These are phyloP conservation scores for Taxidea taxus DNA, from an alignment of 2,113 vertebrate genomes.

Conservation along the genomic window DNA sequence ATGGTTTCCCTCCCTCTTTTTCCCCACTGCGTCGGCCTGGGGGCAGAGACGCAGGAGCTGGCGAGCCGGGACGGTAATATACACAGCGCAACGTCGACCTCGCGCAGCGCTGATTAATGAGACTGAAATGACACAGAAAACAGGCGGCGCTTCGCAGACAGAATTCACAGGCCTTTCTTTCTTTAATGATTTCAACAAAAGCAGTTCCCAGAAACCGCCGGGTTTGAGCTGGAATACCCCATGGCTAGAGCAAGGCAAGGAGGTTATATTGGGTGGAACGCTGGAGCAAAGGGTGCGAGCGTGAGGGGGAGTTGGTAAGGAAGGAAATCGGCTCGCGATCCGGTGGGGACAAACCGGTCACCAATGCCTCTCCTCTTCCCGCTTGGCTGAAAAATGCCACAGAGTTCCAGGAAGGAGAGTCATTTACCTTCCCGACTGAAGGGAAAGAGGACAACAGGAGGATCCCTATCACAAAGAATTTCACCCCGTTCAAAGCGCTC, in stretches of 20 bases:
- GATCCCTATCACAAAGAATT: not conserved
- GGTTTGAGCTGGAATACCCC: constrained; percentile 39
- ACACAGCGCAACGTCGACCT: constrained; percentile 86
- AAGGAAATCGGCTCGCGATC: not conserved
- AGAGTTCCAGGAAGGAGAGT: not conserved
- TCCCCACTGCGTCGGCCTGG: constrained; percentile 89
- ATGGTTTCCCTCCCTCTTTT: constrained; percentile 96
- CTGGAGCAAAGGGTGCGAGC: not conserved
- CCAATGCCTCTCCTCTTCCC: not conserved
- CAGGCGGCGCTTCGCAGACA: constrained; percentile 62
- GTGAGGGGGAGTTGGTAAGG: not conserved
- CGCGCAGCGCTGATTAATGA: constrained; percentile 94
- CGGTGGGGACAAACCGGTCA: not conserved
- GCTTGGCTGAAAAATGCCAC: not conserved
- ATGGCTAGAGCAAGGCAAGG: not conserved
- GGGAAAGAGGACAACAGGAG: not conserved
- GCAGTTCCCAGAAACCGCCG: constrained; percentile 62
- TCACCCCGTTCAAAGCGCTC: not conserved
- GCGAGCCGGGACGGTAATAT: constrained; percentile 87
- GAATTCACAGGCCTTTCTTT: constrained; percentile 79
- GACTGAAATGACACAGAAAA: constrained; percentile 85
- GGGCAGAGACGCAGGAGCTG: constrained; percentile 81
- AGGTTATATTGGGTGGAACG: not conserved
- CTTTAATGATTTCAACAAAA: constrained; percentile 75
- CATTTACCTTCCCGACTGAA: not conserved